Evolutionary conservation across 2,797 vertebrate genomes (phyloP).

Genomic region (Myotis vivesi): DNA sequence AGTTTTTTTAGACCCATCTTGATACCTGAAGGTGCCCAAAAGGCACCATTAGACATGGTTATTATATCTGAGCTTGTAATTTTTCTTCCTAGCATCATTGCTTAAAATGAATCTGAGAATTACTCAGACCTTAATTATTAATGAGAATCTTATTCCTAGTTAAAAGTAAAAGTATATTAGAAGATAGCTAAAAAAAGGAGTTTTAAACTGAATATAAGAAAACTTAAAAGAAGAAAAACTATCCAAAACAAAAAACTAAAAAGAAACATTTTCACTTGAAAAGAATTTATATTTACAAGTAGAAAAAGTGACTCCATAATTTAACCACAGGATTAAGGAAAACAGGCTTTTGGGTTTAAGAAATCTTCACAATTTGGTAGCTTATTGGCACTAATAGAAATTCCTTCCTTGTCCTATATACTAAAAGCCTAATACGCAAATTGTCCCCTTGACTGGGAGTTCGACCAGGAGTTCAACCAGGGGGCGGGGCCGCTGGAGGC

Average conservation of each 20-base stretch:
- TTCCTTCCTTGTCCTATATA: not conserved
- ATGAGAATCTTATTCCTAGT: conserved; percentile 1
- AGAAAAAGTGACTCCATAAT: not conserved
- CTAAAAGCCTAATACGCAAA: no score
- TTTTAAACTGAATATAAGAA: not conserved
- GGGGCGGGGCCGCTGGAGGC: no score
- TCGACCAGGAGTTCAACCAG: no score
- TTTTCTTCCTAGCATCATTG: conserved; percentile 35
- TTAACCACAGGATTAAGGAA: not conserved
- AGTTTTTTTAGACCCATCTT: not conserved
- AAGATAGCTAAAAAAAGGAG: not conserved
- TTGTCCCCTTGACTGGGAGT: no score
- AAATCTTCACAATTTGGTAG: not conserved
- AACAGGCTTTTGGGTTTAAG: not conserved
- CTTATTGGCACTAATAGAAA: not conserved
- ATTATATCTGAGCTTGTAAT: not conserved
- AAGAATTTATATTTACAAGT: conserved; percentile 17
- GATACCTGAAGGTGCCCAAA: not conserved
- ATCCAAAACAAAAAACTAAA: not conserved
- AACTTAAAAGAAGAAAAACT: not conserved
- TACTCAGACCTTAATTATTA: conserved; percentile 23
- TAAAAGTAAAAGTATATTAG: conserved; percentile 30
- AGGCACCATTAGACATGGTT: not conserved
- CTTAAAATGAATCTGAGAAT: not conserved
- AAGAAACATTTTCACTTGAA: not conserved